phyloP scores from a whole-genome alignment of 2,888 invertebrate species.

The Cinara cedri region DNA sequence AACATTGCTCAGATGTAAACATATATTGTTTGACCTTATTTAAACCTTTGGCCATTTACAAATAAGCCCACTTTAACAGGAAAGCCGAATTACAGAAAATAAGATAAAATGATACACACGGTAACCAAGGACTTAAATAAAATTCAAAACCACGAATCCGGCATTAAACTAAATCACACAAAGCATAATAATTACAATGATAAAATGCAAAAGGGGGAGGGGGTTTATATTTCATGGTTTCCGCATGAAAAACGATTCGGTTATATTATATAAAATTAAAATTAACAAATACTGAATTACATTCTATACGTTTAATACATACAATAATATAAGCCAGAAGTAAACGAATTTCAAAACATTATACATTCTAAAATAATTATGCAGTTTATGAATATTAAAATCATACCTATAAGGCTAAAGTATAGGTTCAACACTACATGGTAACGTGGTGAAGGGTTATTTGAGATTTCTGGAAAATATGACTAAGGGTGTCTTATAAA shows the following conservation, averaged over 20 bases:
- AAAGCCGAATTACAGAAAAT: slow-evolving; percentile 20
- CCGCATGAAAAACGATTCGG: not conserved
- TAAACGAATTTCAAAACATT: too few species aligned
- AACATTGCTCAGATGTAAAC: not conserved
- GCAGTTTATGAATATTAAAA: too few species aligned
- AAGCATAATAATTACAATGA: slow-evolving; percentile 37
- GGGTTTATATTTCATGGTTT: slow-evolving; percentile 1
- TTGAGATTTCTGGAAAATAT: too few species aligned
- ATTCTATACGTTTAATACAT: not conserved
- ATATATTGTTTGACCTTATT: slow-evolving; percentile 9
- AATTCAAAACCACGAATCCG: slow-evolving; percentile 18
- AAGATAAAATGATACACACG: slow-evolving; percentile 35
- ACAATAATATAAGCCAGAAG: too few species aligned
- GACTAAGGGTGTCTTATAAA: too few species aligned
- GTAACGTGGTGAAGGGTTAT: too few species aligned
- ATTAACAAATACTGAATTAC: not conserved
- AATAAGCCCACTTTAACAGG: slow-evolving; percentile 23
- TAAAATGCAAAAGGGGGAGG: not conserved
- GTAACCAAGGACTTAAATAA: slow-evolving; percentile 9
- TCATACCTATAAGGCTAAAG: too few species aligned
- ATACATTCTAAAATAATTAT: too few species aligned
- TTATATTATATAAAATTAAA: not conserved
- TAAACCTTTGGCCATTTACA: slow-evolving; percentile 28
- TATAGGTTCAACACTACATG: too few species aligned
- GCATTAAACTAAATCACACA: slow-evolving; percentile 25